phyloP scores from a whole-genome alignment of 2,113 vertebrate genomes.

The Gasterosteus nipponicus region DNA sequence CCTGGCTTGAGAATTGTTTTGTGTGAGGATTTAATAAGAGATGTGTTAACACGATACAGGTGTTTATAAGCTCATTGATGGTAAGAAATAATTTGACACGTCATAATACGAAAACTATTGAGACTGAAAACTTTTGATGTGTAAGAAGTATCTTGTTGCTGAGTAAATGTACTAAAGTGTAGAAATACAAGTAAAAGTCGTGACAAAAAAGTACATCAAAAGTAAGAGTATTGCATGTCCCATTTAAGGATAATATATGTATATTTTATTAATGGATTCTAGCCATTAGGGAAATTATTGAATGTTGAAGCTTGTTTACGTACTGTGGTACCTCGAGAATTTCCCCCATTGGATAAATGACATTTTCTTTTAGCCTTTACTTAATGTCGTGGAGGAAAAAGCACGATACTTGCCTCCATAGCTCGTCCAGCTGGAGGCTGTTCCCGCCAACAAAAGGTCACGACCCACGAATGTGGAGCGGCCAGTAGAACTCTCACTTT shows the following conservation, averaged over 20 bases:
- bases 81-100: too few relatives aligned
- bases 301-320: neutral
- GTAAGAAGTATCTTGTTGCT: too few relatives aligned
- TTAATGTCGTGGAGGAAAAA: neutral
- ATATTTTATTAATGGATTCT: neutral
- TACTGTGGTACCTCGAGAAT: neutral
- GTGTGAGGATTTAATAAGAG: too few relatives aligned
- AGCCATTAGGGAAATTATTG: neutral
- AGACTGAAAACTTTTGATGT: too few relatives aligned
- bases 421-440: constrained; percentile 83
- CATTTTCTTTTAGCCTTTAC: neutral
- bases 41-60: too few relatives aligned
- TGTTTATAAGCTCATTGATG: too few relatives aligned
- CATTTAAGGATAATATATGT: neutral
- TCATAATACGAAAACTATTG: too few relatives aligned
- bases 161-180: neutral
- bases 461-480: constrained; percentile 70
- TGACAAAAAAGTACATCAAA: too few relatives aligned
- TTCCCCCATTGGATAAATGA: neutral
- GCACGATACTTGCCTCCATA: constrained; percentile 54
- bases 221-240: too few relatives aligned
- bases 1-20: too few relatives aligned
- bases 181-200: neutral
- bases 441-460: constrained; percentile 67
- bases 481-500: constrained; percentile 69